These are phyloP conservation scores for Serilophus lunatus DNA, from an alignment of 2,113 vertebrate species.

Conservation along the genomic window DNA sequence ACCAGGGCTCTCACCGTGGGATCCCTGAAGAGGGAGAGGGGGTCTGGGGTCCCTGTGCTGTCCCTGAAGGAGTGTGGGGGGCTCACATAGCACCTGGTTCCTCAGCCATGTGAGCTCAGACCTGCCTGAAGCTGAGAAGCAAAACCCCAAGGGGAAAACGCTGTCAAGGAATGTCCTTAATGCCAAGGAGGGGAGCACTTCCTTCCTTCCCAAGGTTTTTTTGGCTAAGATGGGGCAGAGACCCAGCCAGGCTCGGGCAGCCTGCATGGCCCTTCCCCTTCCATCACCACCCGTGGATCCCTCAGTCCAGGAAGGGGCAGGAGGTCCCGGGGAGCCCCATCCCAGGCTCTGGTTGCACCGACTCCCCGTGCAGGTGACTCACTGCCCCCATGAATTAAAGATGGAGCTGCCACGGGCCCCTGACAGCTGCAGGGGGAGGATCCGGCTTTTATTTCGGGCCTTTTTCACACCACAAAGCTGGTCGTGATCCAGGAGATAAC, in stretches of 20 bases:
- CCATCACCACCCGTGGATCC: not conserved
- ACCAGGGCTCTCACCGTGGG: fast-evolving
- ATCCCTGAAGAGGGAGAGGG: not conserved
- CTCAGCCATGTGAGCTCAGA: not conserved
- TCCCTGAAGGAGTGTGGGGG: not conserved
- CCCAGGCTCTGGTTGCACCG: not conserved
- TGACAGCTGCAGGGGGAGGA: conserved; percentile 44
- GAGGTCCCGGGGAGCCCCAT: not conserved
- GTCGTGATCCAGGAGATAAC: conserved; percentile 52
- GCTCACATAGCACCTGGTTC: not conserved
- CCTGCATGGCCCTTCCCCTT: fast-evolving
- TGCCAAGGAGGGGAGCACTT: not conserved
- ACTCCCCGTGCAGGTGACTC: conserved; percentile 50
- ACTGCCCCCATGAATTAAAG: conserved; percentile 56
- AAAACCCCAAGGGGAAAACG: fast-evolving
- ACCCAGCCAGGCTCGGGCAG: not conserved
- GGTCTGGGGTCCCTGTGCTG: not conserved
- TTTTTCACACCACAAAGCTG: conserved; percentile 50
- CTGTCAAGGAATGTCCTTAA: fast-evolving
- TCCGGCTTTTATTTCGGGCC: conserved; percentile 37
- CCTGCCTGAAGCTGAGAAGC: not conserved
- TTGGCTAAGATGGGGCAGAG: not conserved
- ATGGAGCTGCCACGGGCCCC: conserved; percentile 25
- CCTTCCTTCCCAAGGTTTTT: not conserved
- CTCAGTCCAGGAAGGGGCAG: not conserved